These are phyloP conservation scores for Danionella cerebrum DNA, from an alignment of 2,113 vertebrate genomes.

Conservation along the genomic window DNA sequence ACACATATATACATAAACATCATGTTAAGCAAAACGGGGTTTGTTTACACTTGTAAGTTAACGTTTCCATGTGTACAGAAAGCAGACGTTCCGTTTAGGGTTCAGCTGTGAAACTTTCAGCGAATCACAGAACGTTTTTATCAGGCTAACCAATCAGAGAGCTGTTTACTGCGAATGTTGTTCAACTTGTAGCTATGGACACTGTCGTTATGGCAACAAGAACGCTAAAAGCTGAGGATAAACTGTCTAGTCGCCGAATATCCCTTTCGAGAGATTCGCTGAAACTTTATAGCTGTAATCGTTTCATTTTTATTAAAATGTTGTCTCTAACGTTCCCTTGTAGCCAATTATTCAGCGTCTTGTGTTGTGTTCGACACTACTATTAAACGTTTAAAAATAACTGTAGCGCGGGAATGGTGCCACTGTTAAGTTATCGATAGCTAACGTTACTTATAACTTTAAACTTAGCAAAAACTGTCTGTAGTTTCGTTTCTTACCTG, in stretches of 20 bases:
- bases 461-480: too few relatives aligned
- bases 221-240: constrained; percentile 17
- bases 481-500: too few relatives aligned
- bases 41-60: too few relatives aligned
- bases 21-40: too few relatives aligned
- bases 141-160: constrained; percentile 41
- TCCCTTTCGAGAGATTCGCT: neutral
- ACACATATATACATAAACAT: too few relatives aligned
- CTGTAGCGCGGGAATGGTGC: neutral
- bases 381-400: too few relatives aligned
- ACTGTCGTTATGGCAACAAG: constrained; percentile 29
- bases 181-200: neutral
- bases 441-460: too few relatives aligned
- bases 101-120: neutral
- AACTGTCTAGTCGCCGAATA: neutral
- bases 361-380: too few relatives aligned
- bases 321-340: neutral
- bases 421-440: too few relatives aligned
- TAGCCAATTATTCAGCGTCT: neutral
- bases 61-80: too few relatives aligned
- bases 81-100: too few relatives aligned
- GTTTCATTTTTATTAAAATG: neutral
- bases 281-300: neutral
- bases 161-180: constrained; percentile 7
- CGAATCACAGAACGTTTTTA: constrained; percentile 13